phyloP scores from a whole-genome alignment of 2,888 invertebrate species.

The Lasius fuliginosus region DNA sequence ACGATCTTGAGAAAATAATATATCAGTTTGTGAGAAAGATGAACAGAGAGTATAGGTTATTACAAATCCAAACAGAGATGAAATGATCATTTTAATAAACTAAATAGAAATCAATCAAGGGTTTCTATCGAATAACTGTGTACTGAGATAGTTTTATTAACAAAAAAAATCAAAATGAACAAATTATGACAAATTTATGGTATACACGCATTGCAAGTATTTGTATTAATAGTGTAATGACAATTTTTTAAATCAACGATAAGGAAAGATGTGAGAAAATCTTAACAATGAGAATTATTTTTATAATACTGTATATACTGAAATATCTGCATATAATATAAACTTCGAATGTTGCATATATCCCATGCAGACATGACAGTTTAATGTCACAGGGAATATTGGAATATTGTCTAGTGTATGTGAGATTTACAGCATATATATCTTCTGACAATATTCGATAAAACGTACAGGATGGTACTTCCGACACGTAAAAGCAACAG shows the following conservation, averaged over 20 bases:
- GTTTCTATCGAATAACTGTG: not conserved
- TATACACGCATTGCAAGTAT: not conserved
- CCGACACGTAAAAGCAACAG: slow-evolving; percentile 68
- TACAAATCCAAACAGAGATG: no score
- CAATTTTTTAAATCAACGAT: slow-evolving; percentile 7
- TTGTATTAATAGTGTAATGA: not conserved
- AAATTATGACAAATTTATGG: not conserved
- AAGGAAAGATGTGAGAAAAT: not conserved
- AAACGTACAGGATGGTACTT: slow-evolving; percentile 61
- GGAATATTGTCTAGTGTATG: not conserved
- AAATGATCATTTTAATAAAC: no score
- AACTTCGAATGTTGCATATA: not conserved
- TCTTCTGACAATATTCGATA: not conserved
- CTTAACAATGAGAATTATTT: slow-evolving; percentile 13
- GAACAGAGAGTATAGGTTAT: no score
- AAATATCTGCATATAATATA: not conserved
- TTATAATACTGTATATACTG: not conserved
- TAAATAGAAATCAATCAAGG: no score
- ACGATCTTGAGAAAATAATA: no score
- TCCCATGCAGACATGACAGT: not conserved
- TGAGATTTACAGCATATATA: not conserved
- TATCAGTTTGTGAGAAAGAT: no score
- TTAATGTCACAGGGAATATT: not conserved
- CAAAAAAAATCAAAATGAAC: not conserved
- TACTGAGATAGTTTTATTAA: not conserved